Conservation (phyloP, 2,888 invertebrate species). For the Agrilus cyanescens region DNA sequence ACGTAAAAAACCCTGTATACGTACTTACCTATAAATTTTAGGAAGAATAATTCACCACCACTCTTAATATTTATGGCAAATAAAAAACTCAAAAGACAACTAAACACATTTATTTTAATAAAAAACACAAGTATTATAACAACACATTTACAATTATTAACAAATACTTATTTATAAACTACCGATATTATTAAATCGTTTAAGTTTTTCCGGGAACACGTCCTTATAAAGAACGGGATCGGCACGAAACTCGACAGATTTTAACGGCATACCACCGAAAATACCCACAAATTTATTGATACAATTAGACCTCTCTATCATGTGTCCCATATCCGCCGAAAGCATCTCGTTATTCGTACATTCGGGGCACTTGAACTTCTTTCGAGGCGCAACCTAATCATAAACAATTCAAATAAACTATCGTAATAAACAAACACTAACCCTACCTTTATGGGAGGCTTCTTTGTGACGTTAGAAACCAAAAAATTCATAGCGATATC, state of each 20-base stretch:
- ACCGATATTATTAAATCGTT: constrained; percentile 80
- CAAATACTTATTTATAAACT: constrained; percentile 48
- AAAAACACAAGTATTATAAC: too few relatives aligned
- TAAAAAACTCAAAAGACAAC: too few relatives aligned
- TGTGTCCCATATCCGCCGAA: constrained; percentile 83
- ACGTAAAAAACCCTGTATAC: too few relatives aligned
- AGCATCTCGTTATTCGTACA: constrained; percentile 90
- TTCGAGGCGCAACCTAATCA: constrained; percentile 74
- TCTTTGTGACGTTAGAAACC: constrained; percentile 84
- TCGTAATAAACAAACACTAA: neutral
- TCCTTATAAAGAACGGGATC: constrained; percentile 91
- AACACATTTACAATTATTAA: too few relatives aligned
- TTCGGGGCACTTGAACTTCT: constrained; percentile 95
- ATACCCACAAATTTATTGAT: constrained; percentile 62
- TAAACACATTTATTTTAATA: too few relatives aligned
- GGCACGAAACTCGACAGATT: constrained; percentile 82
- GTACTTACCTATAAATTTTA: too few relatives aligned
- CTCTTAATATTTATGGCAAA: too few relatives aligned
- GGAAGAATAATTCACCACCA: too few relatives aligned
- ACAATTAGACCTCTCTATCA: constrained; percentile 86
- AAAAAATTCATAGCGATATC: constrained; percentile 98
- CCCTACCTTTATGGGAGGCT: constrained; percentile 78
- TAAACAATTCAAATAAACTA: neutral
- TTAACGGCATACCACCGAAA: constrained; percentile 80
- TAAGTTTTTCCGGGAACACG: constrained; percentile 72